Base-by-base conservation (phyloP, 1,140 invertebrate genomes). In the Solenopsis invicta region DNA sequence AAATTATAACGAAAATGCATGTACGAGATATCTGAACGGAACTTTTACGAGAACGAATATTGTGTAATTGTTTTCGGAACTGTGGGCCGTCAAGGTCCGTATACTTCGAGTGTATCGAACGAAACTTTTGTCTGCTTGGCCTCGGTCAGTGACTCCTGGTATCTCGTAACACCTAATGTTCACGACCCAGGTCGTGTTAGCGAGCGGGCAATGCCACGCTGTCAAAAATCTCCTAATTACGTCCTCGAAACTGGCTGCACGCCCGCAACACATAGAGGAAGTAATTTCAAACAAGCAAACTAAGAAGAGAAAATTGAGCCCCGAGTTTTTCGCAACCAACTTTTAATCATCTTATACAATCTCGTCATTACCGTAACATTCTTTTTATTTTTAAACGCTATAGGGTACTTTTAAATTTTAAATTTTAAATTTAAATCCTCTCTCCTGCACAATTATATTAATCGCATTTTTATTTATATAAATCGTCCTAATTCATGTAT, bases 61-160 rank as follows among this genome's bases (percentile, higher is more conserved):
- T 4, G 8, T 6, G n/a, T 66, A 81, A 86, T 69, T 9, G 52
- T 56, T 78, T 67, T 56, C 13, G 34, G 34, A 50, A 18, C 21
- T 37, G 52, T 24, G 54, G 45, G 41, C n/a, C 13, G 29, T 50
- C 88, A 90, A 90, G 89, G 80, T 54, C 61, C 12, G 45, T 24
- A 52, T 64, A 82, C 48, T 59, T 84, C 89, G 77, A 86, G 86
- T 77, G 80, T 86, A 87, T 61, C 29, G 37, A 74, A 82, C 76
- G 71, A 64, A 81, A 88, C 74, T 88, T 90, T 87, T 74, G 82
- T 88, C 56, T 87, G 48, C 52, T 41, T 69, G 81, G 64, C 89
- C 89, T 90, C 69, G 72, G 89, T 89, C 87, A 86, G 24, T 88
- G 84, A 87, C 89, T 72, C 37, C n/a, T 64, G 5, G 16, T 87